Conservation (phyloP, 2,113 vertebrate species). For the Anser brachyrhynchus region DNA sequence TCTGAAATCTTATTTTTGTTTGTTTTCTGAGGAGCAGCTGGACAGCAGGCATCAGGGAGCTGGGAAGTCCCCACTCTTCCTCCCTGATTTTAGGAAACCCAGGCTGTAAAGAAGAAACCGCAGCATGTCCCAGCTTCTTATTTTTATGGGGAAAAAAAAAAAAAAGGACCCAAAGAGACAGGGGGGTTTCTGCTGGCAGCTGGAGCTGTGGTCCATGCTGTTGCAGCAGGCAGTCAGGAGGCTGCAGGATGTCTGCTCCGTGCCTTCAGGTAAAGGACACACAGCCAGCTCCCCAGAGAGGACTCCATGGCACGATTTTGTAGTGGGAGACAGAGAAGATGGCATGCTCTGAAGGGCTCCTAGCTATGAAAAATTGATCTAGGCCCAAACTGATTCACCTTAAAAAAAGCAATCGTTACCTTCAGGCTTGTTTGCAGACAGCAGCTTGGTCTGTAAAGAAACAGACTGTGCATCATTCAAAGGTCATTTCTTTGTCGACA, state of each 20-base stretch:
- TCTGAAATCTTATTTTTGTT: not conserved
- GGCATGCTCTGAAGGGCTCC: not conserved
- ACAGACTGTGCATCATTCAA: not conserved
- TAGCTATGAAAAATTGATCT: not conserved
- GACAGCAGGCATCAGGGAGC: not conserved
- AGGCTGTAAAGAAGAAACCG: not conserved
- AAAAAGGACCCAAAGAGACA: not conserved
- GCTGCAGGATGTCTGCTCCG: not conserved
- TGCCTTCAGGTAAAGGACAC: fast-evolving
- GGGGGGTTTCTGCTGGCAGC: not conserved
- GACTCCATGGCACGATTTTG: fast-evolving
- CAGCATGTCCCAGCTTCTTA: not conserved
- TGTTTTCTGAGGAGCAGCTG: not conserved
- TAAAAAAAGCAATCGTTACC: slow-evolving; percentile 30
- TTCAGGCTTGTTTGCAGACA: slow-evolving; percentile 58
- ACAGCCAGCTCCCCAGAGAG: not conserved
- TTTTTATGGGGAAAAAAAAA: not conserved
- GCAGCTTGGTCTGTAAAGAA: slow-evolving; percentile 71
- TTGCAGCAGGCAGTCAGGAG: not conserved
- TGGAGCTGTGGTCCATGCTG: not conserved
- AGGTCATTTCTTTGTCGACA: not conserved
- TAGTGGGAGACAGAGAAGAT: not conserved
- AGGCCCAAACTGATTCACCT: not conserved
- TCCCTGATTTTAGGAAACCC: not conserved
- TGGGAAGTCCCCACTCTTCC: fast-evolving